Conservation (phyloP, 2,797 vertebrate species). For the Hyperoplus immaculatus region DNA sequence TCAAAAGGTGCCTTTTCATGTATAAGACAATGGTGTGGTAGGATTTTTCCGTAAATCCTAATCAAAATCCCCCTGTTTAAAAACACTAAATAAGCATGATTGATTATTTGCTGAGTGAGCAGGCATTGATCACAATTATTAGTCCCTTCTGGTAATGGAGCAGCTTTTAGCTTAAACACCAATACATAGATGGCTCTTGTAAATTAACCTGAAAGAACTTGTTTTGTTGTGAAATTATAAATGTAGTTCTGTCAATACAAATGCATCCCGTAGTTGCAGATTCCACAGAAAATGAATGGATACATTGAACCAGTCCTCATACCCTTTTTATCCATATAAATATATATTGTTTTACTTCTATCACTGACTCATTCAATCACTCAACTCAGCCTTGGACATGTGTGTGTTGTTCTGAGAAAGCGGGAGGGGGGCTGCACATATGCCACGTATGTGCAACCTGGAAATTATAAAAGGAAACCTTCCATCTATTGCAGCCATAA, state of each 20-base stretch:
- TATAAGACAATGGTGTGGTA: slow-evolving; percentile 20
- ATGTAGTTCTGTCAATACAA: slow-evolving; percentile 41
- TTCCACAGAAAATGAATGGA: slow-evolving; percentile 12
- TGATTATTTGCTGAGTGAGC: slow-evolving; percentile 71
- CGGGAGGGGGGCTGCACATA: slow-evolving; percentile 45
- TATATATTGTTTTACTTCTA: slow-evolving; percentile 10
- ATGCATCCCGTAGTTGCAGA: slow-evolving; percentile 37
- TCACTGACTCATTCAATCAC: slow-evolving; percentile 52
- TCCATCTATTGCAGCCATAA: slow-evolving; percentile 84
- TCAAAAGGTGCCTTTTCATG: background rate
- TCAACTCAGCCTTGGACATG: slow-evolving; percentile 53
- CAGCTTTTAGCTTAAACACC: slow-evolving; percentile 68
- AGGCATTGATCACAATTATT: slow-evolving; percentile 69
- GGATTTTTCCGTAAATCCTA: slow-evolving; percentile 38
- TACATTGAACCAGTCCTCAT: slow-evolving; percentile 5
- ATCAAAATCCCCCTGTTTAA: slow-evolving; percentile 44
- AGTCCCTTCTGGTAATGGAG: slow-evolving; percentile 56
- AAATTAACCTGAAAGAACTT: slow-evolving; percentile 43
- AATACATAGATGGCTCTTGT: slow-evolving; percentile 48
- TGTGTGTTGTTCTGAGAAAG: slow-evolving; percentile 48
- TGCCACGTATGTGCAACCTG: slow-evolving; percentile 79
- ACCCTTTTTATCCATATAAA: background rate
- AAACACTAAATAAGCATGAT: slow-evolving; percentile 65
- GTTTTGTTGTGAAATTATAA: slow-evolving; percentile 51
- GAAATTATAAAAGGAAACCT: slow-evolving; percentile 87